These are phyloP conservation scores for Chaetorhynchus papuensis DNA, from an alignment of 2,113 vertebrate species.

Conservation along the genomic window DNA sequence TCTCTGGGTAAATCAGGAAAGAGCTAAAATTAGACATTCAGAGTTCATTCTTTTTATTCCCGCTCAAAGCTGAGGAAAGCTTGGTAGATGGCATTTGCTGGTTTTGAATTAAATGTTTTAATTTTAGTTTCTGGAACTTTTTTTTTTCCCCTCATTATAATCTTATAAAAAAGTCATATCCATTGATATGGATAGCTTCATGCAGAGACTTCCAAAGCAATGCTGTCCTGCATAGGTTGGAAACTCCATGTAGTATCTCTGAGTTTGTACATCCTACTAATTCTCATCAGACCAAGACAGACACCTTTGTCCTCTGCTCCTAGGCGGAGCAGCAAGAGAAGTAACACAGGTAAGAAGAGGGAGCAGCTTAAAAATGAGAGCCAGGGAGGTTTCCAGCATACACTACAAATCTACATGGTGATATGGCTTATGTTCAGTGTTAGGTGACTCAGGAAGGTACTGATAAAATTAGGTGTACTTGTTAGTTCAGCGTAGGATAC, in stretches of 20 bases:
- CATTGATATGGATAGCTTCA: not conserved
- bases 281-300: not conserved
- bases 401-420: accelerated
- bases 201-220: not conserved
- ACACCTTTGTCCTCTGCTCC: not conserved
- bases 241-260: not conserved
- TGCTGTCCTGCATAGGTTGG: not conserved
- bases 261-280: not conserved
- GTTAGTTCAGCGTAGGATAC: not conserved
- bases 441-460: not conserved
- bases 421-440: accelerated
- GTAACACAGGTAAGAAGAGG: not conserved
- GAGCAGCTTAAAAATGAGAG: not conserved
- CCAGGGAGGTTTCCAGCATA: not conserved
- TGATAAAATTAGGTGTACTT: not conserved
- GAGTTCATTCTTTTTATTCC: not conserved
- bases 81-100: not conserved
- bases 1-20: not conserved
- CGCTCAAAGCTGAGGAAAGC: not conserved
- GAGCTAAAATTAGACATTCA: not conserved
- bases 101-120: not conserved
- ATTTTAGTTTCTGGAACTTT: not conserved
- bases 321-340: not conserved
- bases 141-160: not conserved
- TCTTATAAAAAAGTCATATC: not conserved